These are phyloP conservation scores for Aporophyla lueneburgensis DNA, from an alignment of 2,888 invertebrate genomes.

Conservation along the genomic window DNA sequence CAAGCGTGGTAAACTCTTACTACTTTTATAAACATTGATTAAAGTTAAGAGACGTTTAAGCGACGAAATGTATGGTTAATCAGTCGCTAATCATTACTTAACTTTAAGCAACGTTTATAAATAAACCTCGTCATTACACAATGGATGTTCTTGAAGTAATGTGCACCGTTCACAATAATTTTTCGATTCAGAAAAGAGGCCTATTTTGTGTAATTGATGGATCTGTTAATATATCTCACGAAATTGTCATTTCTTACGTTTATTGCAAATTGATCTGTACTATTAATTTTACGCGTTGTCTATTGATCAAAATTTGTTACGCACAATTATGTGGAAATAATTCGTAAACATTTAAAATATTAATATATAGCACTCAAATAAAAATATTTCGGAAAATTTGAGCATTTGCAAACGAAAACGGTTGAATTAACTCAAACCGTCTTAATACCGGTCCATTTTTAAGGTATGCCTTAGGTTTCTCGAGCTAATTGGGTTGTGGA, in stretches of 20 bases:
- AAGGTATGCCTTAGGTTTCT: background rate
- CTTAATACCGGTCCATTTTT: background rate
- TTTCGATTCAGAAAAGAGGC: background rate
- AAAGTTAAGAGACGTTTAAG: no score
- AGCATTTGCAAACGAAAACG: background rate
- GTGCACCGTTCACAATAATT: background rate
- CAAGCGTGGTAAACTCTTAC: background rate
- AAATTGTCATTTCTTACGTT: background rate
- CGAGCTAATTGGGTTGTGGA: conserved; percentile 35
- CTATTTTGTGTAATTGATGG: background rate
- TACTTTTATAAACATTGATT: no score
- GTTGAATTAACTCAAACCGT: background rate
- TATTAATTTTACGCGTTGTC: background rate
- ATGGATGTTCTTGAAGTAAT: background rate
- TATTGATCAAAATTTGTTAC: background rate
- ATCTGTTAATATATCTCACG: no score
- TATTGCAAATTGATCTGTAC: background rate
- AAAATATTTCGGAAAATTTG: background rate
- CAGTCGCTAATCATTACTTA: no score
- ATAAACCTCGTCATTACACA: background rate
- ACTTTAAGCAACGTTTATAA: no score
- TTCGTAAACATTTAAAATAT: background rate
- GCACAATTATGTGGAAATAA: background rate
- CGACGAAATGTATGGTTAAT: no score
- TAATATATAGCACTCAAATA: background rate